A percentile compares a stretch with the other conserved stretches of the same genome.
Conservation (phyloP, 1,140 invertebrate genomes). For the Probaryconus sp. region DNA sequence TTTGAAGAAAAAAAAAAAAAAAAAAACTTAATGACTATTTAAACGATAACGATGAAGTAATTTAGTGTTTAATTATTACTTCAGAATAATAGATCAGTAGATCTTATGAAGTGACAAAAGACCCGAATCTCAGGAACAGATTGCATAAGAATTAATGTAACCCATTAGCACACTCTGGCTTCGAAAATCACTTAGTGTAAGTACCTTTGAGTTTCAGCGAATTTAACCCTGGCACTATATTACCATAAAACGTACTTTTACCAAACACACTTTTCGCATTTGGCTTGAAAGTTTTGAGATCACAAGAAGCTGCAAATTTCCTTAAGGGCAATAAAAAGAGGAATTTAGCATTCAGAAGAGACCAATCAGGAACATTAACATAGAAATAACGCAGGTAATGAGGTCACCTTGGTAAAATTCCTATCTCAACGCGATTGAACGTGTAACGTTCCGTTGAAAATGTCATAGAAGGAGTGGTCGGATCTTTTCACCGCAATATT, state of each 20-base stretch:
- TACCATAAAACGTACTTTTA: constrained; percentile 20
- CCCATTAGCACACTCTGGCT: neutral
- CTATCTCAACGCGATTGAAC: too few species aligned
- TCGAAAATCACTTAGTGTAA: constrained; percentile 10
- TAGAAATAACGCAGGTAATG: constrained; percentile 15
- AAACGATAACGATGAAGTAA: too few species aligned
- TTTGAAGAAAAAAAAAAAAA: too few species aligned
- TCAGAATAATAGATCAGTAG: too few species aligned
- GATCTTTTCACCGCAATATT: neutral
- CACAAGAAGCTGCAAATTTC: neutral
- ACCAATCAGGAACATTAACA: constrained; percentile 1
- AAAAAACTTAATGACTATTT: too few species aligned
- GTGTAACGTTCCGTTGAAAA: too few species aligned
- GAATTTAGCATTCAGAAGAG: constrained; percentile 1
- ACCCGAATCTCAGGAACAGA: too few species aligned
- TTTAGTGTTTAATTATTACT: too few species aligned
- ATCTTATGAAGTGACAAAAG: too few species aligned
- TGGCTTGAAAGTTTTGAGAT: neutral
- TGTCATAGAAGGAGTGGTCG: too few species aligned
- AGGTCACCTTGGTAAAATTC: constrained; percentile 6
- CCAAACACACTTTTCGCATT: constrained; percentile 7
- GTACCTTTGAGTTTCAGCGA: constrained; percentile 7
- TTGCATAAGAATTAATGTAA: neutral
- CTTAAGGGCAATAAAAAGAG: neutral
- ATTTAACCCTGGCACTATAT: constrained; percentile 12